phyloP scores from a whole-genome alignment of 2,113 vertebrate species.

The Sialia sialis region DNA sequence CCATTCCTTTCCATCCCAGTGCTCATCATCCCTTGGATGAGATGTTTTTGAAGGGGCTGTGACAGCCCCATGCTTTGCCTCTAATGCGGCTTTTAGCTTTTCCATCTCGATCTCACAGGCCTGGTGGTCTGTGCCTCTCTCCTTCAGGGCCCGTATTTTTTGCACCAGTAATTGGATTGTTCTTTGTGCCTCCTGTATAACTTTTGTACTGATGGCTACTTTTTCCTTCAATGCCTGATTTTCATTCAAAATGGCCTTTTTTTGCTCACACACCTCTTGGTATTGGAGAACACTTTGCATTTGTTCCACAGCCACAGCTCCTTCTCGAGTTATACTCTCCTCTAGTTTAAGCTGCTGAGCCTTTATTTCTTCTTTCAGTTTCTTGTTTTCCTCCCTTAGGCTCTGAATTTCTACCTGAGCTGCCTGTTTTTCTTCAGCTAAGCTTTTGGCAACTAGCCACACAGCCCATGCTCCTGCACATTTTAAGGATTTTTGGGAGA shows the following conservation, averaged over 20 bases:
- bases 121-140: background rate
- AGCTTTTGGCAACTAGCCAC: slow-evolving; percentile 31
- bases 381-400: slow-evolving; percentile 1
- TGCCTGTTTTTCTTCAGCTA: slow-evolving; percentile 22
- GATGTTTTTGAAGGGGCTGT: fast-evolving
- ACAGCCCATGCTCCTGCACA: slow-evolving; percentile 28
- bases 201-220: background rate
- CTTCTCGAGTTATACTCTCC: background rate
- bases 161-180: background rate
- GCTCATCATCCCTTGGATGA: background rate
- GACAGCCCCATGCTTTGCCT: fast-evolving
- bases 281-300: background rate
- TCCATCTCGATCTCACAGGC: slow-evolving; percentile 2
- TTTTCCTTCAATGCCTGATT: slow-evolving; percentile 22
- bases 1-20: background rate
- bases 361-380: slow-evolving; percentile 33
- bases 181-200: background rate
- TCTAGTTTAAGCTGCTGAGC: slow-evolving; percentile 10
- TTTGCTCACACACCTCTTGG: slow-evolving; percentile 30
- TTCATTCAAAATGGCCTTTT: slow-evolving; percentile 19
- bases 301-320: background rate
- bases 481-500: slow-evolving; percentile 40
- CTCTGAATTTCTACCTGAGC: slow-evolving; percentile 26
- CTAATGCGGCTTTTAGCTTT: background rate
- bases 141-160: slow-evolving; percentile 20